phyloP scores from a whole-genome alignment of 1,140 invertebrate genomes.

The Atta cephalotes region DNA sequence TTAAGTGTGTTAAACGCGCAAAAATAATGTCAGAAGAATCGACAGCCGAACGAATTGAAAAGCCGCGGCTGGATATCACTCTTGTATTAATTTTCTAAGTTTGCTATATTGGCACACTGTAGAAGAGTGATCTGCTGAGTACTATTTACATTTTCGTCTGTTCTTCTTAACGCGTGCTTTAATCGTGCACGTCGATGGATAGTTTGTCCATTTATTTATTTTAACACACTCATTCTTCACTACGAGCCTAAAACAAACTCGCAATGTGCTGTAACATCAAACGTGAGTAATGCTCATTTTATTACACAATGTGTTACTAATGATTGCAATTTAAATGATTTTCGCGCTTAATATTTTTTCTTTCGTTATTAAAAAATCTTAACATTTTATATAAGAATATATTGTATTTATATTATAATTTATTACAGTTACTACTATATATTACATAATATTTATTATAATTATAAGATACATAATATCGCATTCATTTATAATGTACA shows the following conservation, averaged over 20 bases:
- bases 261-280: background rate
- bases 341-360: background rate
- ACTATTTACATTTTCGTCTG: conserved; percentile 4
- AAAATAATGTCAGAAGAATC: background rate
- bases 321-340: background rate
- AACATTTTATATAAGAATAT: background rate
- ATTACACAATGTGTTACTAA: background rate
- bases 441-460: no score
- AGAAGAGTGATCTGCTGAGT: background rate
- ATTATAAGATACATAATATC: no score
- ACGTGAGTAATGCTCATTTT: background rate
- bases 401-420: no score
- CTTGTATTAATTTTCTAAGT: conserved; percentile 24
- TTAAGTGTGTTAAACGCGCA: background rate
- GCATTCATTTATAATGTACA: no score
- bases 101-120: background rate
- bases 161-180: background rate
- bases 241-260: background rate
- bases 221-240: background rate
- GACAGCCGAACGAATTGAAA: background rate
- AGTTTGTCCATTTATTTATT: background rate
- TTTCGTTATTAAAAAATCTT: background rate
- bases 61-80: background rate
- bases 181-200: no score
- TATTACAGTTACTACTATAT: no score